phyloP scores from a whole-genome alignment of 2,113 vertebrate genomes.

The Calyptommatus sinebrachiatus region DNA sequence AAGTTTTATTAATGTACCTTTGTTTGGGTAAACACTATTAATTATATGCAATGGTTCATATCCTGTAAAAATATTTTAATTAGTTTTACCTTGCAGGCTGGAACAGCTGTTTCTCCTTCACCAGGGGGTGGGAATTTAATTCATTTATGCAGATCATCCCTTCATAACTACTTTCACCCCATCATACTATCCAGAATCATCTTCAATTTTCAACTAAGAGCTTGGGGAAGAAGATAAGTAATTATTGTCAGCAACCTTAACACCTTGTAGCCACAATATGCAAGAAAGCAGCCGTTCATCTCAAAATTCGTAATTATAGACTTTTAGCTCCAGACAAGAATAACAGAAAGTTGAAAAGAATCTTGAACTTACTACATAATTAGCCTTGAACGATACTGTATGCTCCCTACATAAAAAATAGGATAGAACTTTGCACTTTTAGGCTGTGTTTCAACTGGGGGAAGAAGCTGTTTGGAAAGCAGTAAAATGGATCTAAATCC shows the following conservation, averaged over 20 bases:
- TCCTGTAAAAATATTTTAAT: conserved; percentile 46
- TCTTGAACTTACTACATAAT: too few species aligned
- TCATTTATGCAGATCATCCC: conserved; percentile 28
- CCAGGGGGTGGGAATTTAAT: conserved; percentile 23
- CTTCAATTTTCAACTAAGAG: conserved; percentile 5
- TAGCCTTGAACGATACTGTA: too few species aligned
- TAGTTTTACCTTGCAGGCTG: conserved; percentile 45
- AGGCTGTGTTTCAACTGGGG: too few species aligned
- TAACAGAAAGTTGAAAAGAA: not conserved
- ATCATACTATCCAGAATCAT: not conserved
- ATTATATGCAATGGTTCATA: conserved; percentile 4
- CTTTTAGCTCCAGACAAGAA: not conserved
- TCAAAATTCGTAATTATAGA: not conserved
- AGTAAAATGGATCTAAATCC: too few species aligned
- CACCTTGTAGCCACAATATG: not conserved
- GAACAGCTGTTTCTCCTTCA: conserved; percentile 43
- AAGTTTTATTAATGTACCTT: conserved; percentile 15
- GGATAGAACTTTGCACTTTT: too few species aligned
- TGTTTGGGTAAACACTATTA: conserved; percentile 11
- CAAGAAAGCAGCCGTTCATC: not conserved
- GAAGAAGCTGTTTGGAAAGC: too few species aligned
- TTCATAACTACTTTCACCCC: not conserved
- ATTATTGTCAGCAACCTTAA: not conserved
- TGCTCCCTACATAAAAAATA: too few species aligned
- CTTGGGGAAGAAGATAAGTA: not conserved